Percentiles rank a stretch among this genome's conserved stretches.
phyloP scores from a whole-genome alignment of 2,888 invertebrate species.

The Rhagonycha lutea region DNA sequence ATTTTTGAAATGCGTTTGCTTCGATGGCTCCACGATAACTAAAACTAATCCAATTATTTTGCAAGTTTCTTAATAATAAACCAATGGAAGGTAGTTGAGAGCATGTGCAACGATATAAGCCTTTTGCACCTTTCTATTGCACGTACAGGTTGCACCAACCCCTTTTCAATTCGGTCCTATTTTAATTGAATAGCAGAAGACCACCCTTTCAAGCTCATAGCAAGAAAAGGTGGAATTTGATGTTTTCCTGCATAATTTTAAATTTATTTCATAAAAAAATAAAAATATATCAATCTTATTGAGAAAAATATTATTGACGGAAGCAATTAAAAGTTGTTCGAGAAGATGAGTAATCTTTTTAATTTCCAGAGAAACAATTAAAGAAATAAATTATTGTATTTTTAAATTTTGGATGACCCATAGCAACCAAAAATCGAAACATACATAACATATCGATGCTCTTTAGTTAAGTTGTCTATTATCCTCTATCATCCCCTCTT shows the following conservation, averaged over 20 bases:
- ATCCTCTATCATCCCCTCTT: background rate
- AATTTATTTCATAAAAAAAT: background rate
- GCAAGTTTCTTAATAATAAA: conserved; percentile 39
- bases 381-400: background rate
- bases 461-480: background rate
- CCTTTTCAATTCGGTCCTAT: conserved; percentile 38
- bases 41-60: conserved; percentile 53
- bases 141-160: conserved; percentile 35
- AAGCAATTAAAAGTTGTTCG: background rate
- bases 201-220: conserved; percentile 32
- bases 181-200: conserved; percentile 42
- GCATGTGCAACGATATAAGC: conserved; percentile 52
- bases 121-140: conserved; percentile 37
- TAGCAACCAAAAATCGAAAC: background rate
- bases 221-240: conserved; percentile 8
- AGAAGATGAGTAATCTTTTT: background rate
- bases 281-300: background rate
- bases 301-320: background rate
- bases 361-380: background rate
- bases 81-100: conserved; percentile 33
- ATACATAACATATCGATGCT: too few species aligned
- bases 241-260: background rate
- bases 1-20: background rate
- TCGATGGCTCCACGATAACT: conserved; percentile 36
- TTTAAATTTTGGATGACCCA: background rate